Base-by-base conservation (phyloP, 2,888 invertebrate species). In the Mimumesa dahlbomi region DNA sequence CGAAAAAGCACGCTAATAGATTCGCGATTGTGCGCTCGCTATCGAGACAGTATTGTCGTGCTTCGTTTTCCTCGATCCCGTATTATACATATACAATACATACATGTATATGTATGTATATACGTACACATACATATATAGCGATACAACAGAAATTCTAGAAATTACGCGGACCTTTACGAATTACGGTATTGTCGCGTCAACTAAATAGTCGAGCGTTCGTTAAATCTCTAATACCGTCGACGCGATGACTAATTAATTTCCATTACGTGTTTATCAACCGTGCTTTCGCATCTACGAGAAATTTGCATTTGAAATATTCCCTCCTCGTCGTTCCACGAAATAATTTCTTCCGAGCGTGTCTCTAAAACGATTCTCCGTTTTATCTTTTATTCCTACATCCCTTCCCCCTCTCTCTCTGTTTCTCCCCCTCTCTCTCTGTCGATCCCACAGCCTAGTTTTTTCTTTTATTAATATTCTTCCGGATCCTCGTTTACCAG, bases 221-320 rank as follows among this genome's bases (percentile, higher is more conserved):
- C 2, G 5, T 16, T 14, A 49, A 22, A 50, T 50, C 43, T 38
- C 13, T 50, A 49, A 66, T 43, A 62, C 38, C 5, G 19, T 13
- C 43, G 43, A 48, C 34, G 45, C 34, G 9, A n/a, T 40, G 68
- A 50, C 48, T 67, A 68, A 69, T 69, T 69, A 69, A 69, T 69
- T 68, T 19, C 42, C 43, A 18, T 42, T 13, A 2, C 13, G 36
- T 21, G 29, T 7, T 19, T 45, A 14, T 21, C 45, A 29, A 45
- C 34, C 34, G 34, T n/a, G 9, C n/a, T 7, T 34, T n/a, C 29
- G 6, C 29, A 9, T 29, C 9, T 29, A n/a, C 34, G 3, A 1
- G n/a, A n/a, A n/a, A 59, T 67, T 58, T 43, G 58, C 68, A 53
- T 67, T 58, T 52, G 68, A 68, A 57, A 67, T 53, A 38, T 38